A percentile compares a stretch with the other conserved stretches of the same genome.
These are phyloP conservation scores for Myripristis murdjan DNA, from an alignment of 2,797 vertebrate genomes.

Conservation along the genomic window DNA sequence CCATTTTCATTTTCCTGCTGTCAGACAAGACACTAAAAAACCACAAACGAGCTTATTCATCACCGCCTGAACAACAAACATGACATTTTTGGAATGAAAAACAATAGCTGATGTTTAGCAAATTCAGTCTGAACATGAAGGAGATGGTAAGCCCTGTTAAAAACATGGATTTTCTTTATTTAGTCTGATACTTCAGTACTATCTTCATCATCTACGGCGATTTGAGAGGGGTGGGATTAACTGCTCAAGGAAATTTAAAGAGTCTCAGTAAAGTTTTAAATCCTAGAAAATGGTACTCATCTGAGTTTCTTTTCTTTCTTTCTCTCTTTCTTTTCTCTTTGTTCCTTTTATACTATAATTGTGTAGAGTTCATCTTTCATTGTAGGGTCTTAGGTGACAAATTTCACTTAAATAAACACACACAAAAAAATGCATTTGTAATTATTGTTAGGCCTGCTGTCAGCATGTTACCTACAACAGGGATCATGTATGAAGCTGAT, in stretches of 20 bases:
- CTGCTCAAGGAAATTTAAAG: background rate
- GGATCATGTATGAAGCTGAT: background rate
- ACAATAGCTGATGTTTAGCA: no score
- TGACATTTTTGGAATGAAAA: background rate
- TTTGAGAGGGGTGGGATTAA: background rate
- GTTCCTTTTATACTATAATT: no score
- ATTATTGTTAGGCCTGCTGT: background rate
- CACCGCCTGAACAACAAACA: constrained; percentile 13
- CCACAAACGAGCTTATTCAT: constrained; percentile 27
- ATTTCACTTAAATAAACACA: background rate
- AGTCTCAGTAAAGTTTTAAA: no score
- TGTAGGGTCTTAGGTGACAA: background rate
- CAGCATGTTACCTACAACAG: background rate
- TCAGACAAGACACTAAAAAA: background rate
- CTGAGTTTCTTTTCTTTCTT: no score
- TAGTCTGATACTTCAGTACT: no score
- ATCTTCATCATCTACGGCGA: background rate
- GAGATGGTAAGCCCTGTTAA: no score
- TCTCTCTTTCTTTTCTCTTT: no score
- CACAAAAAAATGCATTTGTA: no score
- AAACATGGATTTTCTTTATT: no score
- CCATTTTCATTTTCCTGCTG: constrained; percentile 3
- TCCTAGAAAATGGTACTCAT: no score
- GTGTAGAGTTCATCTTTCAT: background rate
- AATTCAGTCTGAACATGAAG: background rate